Evolutionary conservation across 1,140 invertebrate species (phyloP).

Genomic region (Scaptomyza pallida): DNA sequence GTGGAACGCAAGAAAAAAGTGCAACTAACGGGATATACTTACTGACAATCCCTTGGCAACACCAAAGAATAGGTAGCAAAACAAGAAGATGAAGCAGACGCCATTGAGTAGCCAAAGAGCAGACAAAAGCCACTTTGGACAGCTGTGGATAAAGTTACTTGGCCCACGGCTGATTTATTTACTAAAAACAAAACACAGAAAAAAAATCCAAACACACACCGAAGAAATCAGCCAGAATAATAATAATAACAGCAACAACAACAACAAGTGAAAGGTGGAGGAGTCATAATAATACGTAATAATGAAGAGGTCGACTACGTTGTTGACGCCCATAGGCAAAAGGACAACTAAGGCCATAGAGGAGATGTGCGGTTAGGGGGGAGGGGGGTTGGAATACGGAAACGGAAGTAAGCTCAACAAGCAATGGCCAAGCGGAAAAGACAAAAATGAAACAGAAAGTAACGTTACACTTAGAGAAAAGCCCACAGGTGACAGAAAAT

Average conservation of each 20-base stretch:
- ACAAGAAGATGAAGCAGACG: not conserved
- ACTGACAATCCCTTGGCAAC: conserved; percentile 11
- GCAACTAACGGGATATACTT: conserved; percentile 36
- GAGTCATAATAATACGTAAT: conserved; percentile 77
- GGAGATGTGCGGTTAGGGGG: not conserved
- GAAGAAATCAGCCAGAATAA: conserved; percentile 29
- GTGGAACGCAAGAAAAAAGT: conserved; percentile 25
- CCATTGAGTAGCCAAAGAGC: conserved; percentile 2
- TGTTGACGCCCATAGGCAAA: conserved; percentile 46
- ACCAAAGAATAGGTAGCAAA: not conserved
- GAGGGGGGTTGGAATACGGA: conserved; percentile 25
- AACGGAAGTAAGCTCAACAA: conserved; percentile 72
- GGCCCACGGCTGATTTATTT: conserved; percentile 76
- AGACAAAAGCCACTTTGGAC: conserved; percentile 46
- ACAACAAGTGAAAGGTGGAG: conserved; percentile 8
- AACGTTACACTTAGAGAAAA: not conserved
- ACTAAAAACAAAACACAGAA: conserved; percentile 71
- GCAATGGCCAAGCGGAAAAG: conserved; percentile 50
- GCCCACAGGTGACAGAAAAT: not conserved
- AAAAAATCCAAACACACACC: conserved; percentile 37
- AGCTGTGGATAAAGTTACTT: conserved; percentile 73
- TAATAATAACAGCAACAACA: conserved; percentile 14
- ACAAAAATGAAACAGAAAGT: conserved; percentile 26
- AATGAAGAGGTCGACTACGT: conserved; percentile 55
- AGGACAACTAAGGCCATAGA: conserved; percentile 13